A percentile compares a stretch with the other conserved stretches of the same genome.
phyloP scores from a whole-genome alignment of 2,113 vertebrate genomes.

The Malaclemys terrapin region DNA sequence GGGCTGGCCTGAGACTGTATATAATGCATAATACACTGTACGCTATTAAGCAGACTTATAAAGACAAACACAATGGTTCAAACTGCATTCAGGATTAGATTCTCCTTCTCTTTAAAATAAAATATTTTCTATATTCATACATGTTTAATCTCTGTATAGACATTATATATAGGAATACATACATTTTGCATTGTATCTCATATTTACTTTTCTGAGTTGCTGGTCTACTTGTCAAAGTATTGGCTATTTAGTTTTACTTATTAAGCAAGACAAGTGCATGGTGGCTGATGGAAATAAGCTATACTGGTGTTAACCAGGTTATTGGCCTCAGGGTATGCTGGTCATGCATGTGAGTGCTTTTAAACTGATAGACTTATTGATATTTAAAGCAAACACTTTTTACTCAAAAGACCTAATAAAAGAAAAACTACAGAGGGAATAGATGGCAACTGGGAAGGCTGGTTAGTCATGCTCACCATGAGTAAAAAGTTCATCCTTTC shows the following conservation, averaged over 20 bases:
- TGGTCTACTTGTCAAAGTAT: not conserved
- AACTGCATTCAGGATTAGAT: not conserved
- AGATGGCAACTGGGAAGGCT: not conserved
- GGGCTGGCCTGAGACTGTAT: not conserved
- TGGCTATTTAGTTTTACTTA: not conserved
- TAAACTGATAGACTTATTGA: accelerated
- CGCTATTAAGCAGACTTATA: not conserved
- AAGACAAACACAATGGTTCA: not conserved
- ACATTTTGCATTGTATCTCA: not conserved
- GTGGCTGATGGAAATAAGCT: not conserved
- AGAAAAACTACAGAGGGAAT: not conserved
- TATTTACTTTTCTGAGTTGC: not conserved
- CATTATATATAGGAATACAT: not conserved
- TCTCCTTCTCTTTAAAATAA: not conserved
- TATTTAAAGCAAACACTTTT: constrained; percentile 13
- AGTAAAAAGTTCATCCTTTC: not conserved
- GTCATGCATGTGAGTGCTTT: not conserved
- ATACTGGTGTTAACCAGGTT: not conserved
- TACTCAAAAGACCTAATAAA: not conserved
- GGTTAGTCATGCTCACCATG: not conserved
- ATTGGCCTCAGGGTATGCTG: not conserved
- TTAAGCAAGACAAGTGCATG: not conserved
- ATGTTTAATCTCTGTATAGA: not conserved
- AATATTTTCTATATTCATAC: not conserved
- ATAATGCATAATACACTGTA: not conserved